Percentiles rank a stretch among this genome's conserved stretches.
Conservation (phyloP, 1,140 invertebrate genomes). For the Pseudomyrmex dendroicus region DNA sequence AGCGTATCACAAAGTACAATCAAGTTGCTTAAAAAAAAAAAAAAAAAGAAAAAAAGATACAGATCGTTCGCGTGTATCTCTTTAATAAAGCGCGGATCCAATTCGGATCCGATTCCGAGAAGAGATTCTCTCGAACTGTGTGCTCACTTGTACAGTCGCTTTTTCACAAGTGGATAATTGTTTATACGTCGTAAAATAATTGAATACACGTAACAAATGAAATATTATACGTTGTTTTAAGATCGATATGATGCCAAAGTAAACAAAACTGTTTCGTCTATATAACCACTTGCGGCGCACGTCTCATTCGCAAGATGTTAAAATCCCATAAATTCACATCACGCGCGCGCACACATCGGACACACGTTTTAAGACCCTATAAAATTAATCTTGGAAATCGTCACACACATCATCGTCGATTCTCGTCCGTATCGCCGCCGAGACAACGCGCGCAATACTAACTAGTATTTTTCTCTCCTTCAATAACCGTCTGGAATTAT, state of each 20-base stretch:
- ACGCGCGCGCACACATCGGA: too few species aligned
- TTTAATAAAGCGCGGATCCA: neutral
- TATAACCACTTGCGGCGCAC: neutral
- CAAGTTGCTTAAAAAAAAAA: constrained; percentile 4
- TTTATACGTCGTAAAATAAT: too few species aligned
- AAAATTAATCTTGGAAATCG: constrained; percentile 18
- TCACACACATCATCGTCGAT: neutral
- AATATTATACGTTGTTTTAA: too few species aligned
- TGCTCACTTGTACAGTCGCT: too few species aligned
- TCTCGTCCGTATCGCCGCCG: neutral
- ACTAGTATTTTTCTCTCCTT: constrained; percentile 31
- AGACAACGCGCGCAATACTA: constrained; percentile 18
- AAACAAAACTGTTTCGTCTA: neutral
- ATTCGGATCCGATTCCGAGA: constrained; percentile 1
- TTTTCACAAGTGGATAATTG: too few species aligned
- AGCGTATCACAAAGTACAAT: constrained; percentile 35
- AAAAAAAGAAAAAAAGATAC: constrained; percentile 2
- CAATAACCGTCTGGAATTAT: constrained; percentile 36
- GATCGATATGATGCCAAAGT: neutral
- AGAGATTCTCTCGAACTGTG: constrained; percentile 19
- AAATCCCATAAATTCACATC: constrained; percentile 32
- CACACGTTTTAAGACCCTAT: constrained; percentile 7
- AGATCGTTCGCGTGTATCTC: constrained; percentile 1
- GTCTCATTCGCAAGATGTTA: neutral
- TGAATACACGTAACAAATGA: neutral